Percentiles rank a stretch among this genome's conserved stretches.
Conservation (phyloP, 2,888 invertebrate genomes). For the Digitonthophagus gazella region DNA sequence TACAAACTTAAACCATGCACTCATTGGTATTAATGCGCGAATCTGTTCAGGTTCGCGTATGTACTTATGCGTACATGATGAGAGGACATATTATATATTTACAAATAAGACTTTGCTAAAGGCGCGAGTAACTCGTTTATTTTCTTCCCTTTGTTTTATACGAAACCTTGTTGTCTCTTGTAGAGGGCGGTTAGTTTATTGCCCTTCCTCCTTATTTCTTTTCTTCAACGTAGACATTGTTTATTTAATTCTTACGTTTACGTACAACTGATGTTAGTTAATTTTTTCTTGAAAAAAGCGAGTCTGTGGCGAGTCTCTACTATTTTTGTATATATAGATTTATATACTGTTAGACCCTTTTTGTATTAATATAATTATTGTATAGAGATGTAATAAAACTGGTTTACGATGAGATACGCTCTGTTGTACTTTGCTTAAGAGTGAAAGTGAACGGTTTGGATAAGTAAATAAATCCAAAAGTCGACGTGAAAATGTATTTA, state of each 20-base stretch:
- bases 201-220: neutral
- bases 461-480: neutral
- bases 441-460: neutral
- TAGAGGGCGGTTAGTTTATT: neutral
- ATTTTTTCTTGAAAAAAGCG: conserved; percentile 14
- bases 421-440: neutral
- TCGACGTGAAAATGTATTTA: neutral
- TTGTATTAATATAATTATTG: conserved; percentile 29
- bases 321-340: conserved; percentile 27
- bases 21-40: neutral
- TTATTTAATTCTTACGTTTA: conserved; percentile 14
- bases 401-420: neutral
- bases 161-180: neutral
- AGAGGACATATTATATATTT: conserved; percentile 22
- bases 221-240: neutral
- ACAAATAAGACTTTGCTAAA: conserved; percentile 18
- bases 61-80: no score
- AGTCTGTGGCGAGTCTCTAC: conserved; percentile 26
- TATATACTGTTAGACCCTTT: conserved; percentile 28
- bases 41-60: no score
- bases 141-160: conserved; percentile 3
- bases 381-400: conserved; percentile 24
- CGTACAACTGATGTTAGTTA: neutral
- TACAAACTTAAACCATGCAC: neutral
- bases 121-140: conserved; percentile 9